Percentiles rank a stretch among this genome's conserved stretches.
Evolutionary conservation across 2,797 vertebrate species (phyloP).

Genomic region (Oceanodroma leucorhoa): DNA sequence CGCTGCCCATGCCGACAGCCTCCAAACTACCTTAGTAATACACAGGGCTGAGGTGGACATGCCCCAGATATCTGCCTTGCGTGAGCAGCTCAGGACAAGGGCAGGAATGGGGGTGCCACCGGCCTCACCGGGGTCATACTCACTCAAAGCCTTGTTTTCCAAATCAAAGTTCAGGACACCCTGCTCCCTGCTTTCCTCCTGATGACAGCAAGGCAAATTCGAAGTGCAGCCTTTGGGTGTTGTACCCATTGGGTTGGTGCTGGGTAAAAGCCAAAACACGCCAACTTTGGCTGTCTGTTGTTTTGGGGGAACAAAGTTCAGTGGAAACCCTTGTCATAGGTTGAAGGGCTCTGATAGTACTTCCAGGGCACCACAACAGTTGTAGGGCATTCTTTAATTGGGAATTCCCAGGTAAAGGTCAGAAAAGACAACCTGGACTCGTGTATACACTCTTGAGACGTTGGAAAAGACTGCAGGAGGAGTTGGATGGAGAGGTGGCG

Average conservation of each 20-base stretch:
- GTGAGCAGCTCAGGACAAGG: background rate
- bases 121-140: fast-evolving
- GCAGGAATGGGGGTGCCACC: background rate
- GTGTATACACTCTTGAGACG: background rate
- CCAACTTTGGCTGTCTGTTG: background rate
- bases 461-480: background rate
- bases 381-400: background rate
- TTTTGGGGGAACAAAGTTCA: background rate
- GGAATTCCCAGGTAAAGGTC: background rate
- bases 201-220: background rate
- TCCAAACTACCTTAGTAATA: background rate
- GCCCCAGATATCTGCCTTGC: background rate
- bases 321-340: background rate
- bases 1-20: fast-evolving
- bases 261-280: background rate
- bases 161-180: background rate
- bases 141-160: background rate
- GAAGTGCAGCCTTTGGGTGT: background rate
- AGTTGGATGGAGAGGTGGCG: background rate
- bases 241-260: background rate
- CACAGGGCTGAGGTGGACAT: background rate
- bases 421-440: background rate
- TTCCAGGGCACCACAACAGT: background rate
- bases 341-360: background rate
- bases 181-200: background rate